A percentile compares a stretch with the other conserved stretches of the same genome.
Conservation (phyloP, 1,140 invertebrate genomes). For the Drosophila miranda region DNA sequence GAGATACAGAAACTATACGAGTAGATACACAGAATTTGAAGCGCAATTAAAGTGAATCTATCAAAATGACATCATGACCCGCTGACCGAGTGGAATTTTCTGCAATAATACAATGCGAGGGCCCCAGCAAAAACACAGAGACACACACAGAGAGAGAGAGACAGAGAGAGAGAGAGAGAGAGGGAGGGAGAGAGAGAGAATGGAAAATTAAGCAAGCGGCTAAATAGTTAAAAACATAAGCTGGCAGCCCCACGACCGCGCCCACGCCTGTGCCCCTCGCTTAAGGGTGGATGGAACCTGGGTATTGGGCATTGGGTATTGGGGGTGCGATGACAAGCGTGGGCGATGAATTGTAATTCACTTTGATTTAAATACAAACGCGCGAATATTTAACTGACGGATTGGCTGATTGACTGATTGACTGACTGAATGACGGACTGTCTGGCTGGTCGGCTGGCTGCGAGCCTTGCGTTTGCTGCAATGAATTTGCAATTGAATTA, state of each 20-base stretch:
- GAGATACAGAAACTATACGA: not conserved
- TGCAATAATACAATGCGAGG: constrained; percentile 37
- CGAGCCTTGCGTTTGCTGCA: constrained; percentile 37
- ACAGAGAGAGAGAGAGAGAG: constrained; percentile 10
- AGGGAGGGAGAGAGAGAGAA: constrained; percentile 8
- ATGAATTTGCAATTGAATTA: constrained; percentile 79
- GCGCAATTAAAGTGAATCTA: constrained; percentile 69
- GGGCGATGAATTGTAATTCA: constrained; percentile 67
- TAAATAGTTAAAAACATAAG: constrained; percentile 54
- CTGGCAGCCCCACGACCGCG: constrained; percentile 1
- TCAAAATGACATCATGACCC: constrained; percentile 79
- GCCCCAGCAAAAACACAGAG: constrained; percentile 4
- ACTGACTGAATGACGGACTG: not conserved
- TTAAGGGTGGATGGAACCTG: constrained; percentile 5
- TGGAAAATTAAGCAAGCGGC: constrained; percentile 54
- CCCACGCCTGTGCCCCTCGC: constrained; percentile 8
- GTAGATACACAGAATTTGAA: constrained; percentile 21
- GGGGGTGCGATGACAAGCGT: constrained; percentile 36
- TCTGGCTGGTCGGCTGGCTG: not conserved
- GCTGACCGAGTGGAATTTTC: constrained; percentile 63
- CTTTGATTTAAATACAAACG: constrained; percentile 63
- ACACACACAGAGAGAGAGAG: not conserved
- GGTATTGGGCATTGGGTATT: not conserved
- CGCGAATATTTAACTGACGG: constrained; percentile 38
- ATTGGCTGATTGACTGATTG: not conserved